Conservation (phyloP, 1,140 invertebrate species). For the Trichonephila clavipes region DNA sequence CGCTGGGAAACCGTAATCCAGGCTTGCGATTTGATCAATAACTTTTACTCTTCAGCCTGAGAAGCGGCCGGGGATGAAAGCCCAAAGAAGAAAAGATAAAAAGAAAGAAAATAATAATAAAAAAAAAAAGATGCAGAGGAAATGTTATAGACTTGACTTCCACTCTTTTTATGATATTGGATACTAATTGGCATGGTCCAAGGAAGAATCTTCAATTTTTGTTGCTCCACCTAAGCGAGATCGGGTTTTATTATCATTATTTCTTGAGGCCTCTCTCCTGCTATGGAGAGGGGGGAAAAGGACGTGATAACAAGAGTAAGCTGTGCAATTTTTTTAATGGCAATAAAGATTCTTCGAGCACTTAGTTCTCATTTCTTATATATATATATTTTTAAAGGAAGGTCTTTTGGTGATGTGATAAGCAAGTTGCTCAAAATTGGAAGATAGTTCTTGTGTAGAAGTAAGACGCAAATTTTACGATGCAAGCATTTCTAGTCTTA, state of each 20-base stretch:
- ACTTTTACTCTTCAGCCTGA: conserved; percentile 30
- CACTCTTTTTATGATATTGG: conserved; percentile 75
- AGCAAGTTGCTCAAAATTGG: not conserved
- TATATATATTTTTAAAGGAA: not conserved
- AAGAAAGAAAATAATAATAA: conserved; percentile 3
- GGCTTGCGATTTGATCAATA: conserved; percentile 74
- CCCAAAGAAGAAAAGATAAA: not conserved
- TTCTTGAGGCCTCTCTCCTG: not conserved
- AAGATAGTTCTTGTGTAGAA: not conserved
- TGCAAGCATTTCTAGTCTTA: too few species aligned
- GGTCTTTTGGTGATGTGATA: not conserved
- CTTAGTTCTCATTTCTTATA: conserved; percentile 7
- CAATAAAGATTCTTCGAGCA: conserved; percentile 29
- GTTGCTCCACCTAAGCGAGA: conserved; percentile 43
- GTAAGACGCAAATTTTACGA: not conserved
- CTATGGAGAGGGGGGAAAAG: too few species aligned
- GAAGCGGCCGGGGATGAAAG: not conserved
- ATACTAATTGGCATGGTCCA: conserved; percentile 71
- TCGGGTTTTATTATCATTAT: conserved; percentile 70
- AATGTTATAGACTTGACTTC: conserved; percentile 67
- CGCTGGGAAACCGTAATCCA: conserved; percentile 72
- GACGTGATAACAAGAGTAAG: conserved; percentile 30
- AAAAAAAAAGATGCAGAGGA: not conserved
- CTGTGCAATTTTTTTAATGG: conserved; percentile 34
- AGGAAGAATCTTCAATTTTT: conserved; percentile 70